phyloP scores from a whole-genome alignment of 2,888 invertebrate species.

The Ligdia adustata region DNA sequence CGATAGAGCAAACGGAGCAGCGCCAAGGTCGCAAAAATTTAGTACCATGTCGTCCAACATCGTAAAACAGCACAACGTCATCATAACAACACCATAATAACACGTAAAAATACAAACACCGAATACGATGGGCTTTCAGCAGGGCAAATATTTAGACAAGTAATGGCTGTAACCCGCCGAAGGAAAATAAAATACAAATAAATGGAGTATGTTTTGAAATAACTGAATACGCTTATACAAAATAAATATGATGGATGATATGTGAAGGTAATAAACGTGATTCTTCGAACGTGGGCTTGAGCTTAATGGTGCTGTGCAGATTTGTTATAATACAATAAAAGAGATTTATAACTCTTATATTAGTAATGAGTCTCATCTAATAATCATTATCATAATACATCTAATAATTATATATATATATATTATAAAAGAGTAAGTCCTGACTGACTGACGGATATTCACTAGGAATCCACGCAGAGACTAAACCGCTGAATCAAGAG shows the following conservation, averaged over 20 bases:
- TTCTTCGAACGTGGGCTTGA: slow-evolving; percentile 12
- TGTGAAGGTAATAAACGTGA: slow-evolving; percentile 15
- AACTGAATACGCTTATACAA: slow-evolving; percentile 41
- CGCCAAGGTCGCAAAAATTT: slow-evolving; percentile 15
- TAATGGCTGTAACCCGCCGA: slow-evolving; percentile 58
- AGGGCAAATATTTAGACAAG: slow-evolving; percentile 62
- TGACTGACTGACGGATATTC: no score
- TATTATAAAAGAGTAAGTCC: no score
- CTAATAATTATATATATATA: no score
- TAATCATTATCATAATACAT: no score
- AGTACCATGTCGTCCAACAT: slow-evolving; percentile 20
- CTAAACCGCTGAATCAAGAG: no score
- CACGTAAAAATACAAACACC: slow-evolving; percentile 52
- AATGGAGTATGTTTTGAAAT: slow-evolving; percentile 48
- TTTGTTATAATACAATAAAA: neutral
- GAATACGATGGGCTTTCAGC: slow-evolving; percentile 56
- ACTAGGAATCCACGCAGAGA: no score
- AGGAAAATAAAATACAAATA: slow-evolving; percentile 58
- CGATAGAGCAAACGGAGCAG: slow-evolving; percentile 14
- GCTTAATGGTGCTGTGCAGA: slow-evolving; percentile 7
- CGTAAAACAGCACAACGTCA: slow-evolving; percentile 41
- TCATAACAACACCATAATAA: slow-evolving; percentile 43
- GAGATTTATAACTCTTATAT: no score
- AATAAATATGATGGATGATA: slow-evolving; percentile 38
- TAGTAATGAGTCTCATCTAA: no score